Evolutionary conservation across 2,888 invertebrate species (phyloP).

Genomic region (Danaus chrysippus): DNA sequence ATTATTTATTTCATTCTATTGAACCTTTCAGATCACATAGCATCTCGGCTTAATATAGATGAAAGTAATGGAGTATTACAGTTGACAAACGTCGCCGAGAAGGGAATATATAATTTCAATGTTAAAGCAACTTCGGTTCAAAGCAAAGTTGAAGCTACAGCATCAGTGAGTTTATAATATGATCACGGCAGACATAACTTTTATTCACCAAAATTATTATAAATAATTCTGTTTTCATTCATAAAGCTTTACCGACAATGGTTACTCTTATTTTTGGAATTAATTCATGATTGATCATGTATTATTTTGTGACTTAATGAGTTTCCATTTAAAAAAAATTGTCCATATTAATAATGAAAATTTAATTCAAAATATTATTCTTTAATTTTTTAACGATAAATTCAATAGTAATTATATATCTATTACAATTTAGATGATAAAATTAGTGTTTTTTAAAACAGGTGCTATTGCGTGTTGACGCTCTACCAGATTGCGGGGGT

Average conservation of each 20-base stretch:
- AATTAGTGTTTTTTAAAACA: constrained; percentile 30
- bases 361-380: no score
- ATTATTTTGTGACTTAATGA: no score
- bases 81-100: constrained; percentile 51
- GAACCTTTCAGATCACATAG: constrained; percentile 53
- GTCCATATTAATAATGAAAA: no score
- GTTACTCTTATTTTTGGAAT: no score
- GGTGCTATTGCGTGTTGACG: constrained; percentile 56
- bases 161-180: constrained; percentile 44
- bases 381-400: no score
- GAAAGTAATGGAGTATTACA: constrained; percentile 51
- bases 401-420: no score
- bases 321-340: no score
- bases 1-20: background rate
- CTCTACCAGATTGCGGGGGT: constrained; percentile 42
- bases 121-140: constrained; percentile 55
- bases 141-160: constrained; percentile 45
- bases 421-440: no score
- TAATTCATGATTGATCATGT: no score
- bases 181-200: background rate
- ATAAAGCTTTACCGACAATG: no score
- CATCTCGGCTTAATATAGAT: constrained; percentile 51
- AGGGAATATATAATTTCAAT: constrained; percentile 53
- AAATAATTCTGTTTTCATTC: background rate
- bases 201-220: background rate